These are phyloP conservation scores for Melangyna quadrimaculata DNA, from an alignment of 2,888 invertebrate genomes.

Conservation along the genomic window DNA sequence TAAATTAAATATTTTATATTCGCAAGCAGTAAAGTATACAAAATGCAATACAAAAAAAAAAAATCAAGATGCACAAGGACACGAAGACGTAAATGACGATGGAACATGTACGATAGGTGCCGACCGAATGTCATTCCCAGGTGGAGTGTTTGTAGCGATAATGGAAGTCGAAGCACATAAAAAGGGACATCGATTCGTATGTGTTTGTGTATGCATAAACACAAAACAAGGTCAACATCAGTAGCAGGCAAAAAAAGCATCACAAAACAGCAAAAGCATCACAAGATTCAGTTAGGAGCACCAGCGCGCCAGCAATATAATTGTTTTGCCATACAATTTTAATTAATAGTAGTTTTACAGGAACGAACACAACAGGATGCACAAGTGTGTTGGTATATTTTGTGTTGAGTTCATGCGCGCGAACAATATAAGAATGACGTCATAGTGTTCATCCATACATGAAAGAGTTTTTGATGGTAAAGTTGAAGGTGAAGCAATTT, in stretches of 20 bases:
- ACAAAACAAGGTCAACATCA: conserved; percentile 66
- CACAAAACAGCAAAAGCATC: conserved; percentile 37
- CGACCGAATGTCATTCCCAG: conserved; percentile 67
- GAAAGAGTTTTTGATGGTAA: conserved; percentile 40
- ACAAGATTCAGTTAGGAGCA: conserved; percentile 24
- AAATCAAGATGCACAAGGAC: conserved; percentile 70
- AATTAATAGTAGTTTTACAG: conserved; percentile 59
- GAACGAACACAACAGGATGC: conserved; percentile 17
- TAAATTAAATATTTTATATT: conserved; percentile 31
- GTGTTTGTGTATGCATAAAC: conserved; percentile 53
- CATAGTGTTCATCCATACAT: conserved; percentile 26
- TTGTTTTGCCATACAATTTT: conserved; percentile 67
- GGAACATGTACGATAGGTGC: conserved; percentile 61
- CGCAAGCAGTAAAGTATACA: conserved; percentile 62
- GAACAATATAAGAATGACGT: conserved; percentile 67
- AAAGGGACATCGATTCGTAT: conserved; percentile 20
- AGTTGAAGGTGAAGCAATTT: conserved; percentile 58
- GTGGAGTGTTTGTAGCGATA: conserved; percentile 32
- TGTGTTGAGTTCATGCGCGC: conserved; percentile 63
- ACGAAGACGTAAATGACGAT: conserved; percentile 64
- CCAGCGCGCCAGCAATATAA: conserved; percentile 39
- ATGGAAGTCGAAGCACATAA: conserved; percentile 41
- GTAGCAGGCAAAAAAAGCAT: conserved; percentile 60
- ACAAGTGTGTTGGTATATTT: conserved; percentile 24
- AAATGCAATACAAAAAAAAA: conserved; percentile 53